phyloP scores from a whole-genome alignment of 1,140 invertebrate genomes.

The Trypoxylus dichotomus region DNA sequence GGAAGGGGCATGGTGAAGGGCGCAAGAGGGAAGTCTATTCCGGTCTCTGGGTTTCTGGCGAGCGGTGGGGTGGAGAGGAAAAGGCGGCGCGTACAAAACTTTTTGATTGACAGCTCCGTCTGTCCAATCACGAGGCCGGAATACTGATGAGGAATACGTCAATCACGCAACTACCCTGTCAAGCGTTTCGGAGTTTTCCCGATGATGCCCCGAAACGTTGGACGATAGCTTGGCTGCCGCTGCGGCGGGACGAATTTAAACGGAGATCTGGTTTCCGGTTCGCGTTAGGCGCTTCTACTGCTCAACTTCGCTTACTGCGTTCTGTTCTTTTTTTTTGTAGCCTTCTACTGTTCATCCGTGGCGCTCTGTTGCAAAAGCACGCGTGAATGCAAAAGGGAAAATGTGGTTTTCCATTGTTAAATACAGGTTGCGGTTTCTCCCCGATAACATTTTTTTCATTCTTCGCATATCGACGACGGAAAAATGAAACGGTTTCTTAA shows the following conservation, averaged over 20 bases:
- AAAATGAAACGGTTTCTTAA: not conserved
- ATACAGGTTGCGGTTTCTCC: not conserved
- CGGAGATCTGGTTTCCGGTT: slow-evolving; percentile 19
- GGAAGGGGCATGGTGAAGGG: not conserved
- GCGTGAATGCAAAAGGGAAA: not conserved
- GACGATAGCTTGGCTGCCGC: not conserved
- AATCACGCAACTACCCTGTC: slow-evolving; percentile 54
- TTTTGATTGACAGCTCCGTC: slow-evolving; percentile 65
- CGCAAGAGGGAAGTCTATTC: not conserved
- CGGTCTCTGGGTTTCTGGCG: slow-evolving; percentile 33
- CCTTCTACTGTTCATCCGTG: not conserved
- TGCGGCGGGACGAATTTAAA: slow-evolving; percentile 17
- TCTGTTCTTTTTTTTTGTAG: not conserved
- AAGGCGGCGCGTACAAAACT: slow-evolving; percentile 48
- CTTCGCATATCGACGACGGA: not conserved
- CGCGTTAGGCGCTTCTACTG: not conserved
- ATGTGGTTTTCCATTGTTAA: not conserved
- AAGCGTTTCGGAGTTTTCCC: slow-evolving; percentile 20
- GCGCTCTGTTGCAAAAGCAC: not conserved
- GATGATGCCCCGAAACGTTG: slow-evolving; percentile 14
- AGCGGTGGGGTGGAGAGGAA: slow-evolving; percentile 34
- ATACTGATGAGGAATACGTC: slow-evolving; percentile 66
- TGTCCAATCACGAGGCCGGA: slow-evolving; percentile 62
- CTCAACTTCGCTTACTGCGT: not conserved
- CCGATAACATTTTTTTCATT: not conserved